A percentile compares a stretch with the other conserved stretches of the same genome.
phyloP scores from a whole-genome alignment of 2,113 vertebrate species.

The Microtus montanus region DNA sequence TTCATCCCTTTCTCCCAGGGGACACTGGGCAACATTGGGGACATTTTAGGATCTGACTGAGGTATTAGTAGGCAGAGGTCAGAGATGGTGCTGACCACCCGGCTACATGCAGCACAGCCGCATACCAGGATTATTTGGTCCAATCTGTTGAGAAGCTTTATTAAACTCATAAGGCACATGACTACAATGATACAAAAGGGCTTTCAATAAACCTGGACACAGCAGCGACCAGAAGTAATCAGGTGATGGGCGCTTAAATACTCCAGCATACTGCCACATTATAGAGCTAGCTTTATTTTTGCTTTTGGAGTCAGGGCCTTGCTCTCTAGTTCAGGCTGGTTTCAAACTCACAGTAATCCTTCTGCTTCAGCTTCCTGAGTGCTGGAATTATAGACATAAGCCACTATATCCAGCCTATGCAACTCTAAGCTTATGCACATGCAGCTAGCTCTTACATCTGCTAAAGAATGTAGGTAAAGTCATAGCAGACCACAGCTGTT shows the following conservation, averaged over 20 bases:
- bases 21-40: neutral
- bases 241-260: neutral
- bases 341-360: neutral
- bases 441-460: neutral
- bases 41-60: neutral
- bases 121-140: neutral
- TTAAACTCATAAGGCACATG: neutral
- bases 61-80: neutral
- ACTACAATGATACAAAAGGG: neutral
- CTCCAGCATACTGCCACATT: neutral
- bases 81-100: neutral
- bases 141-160: neutral
- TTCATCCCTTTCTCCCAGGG: neutral
- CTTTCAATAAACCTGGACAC: neutral
- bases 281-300: neutral
- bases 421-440: neutral
- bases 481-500: neutral
- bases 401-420: neutral
- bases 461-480: neutral
- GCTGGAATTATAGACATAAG: neutral
- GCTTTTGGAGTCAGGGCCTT: neutral
- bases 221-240: neutral
- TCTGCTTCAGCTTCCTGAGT: neutral
- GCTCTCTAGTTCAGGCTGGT: neutral
- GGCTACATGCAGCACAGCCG: neutral